Evolutionary conservation across 2,888 invertebrate genomes (phyloP).

Genomic region (Drosophila hawaiiensis): DNA sequence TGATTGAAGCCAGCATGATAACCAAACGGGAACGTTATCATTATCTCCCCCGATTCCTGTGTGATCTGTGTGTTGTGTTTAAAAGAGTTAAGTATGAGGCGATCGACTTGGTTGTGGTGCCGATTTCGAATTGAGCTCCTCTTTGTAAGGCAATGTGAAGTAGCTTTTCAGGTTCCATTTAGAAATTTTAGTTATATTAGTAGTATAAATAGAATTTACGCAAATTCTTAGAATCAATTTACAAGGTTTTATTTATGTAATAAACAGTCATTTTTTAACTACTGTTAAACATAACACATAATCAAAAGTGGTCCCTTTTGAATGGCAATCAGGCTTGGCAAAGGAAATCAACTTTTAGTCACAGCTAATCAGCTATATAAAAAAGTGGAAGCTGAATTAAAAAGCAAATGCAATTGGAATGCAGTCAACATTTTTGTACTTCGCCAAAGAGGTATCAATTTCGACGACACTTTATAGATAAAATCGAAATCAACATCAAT

Average conservation of each 20-base stretch:
- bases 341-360: background rate
- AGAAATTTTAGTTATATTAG: background rate
- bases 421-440: background rate
- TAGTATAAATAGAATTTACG: background rate
- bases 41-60: slow-evolving; percentile 98
- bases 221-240: background rate
- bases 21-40: slow-evolving; percentile 99
- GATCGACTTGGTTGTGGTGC: background rate
- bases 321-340: background rate
- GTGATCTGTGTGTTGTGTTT: slow-evolving; percentile 89
- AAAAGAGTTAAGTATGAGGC: background rate
- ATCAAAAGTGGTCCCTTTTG: background rate
- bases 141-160: background rate
- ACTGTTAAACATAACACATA: background rate
- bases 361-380: background rate
- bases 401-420: background rate
- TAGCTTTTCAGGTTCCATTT: background rate
- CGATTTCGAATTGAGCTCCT: background rate
- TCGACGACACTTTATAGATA: background rate
- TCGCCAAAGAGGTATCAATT: background rate
- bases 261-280: background rate
- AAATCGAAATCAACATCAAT: background rate
- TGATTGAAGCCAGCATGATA: slow-evolving; percentile 99
- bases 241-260: background rate
- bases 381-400: background rate